Conservation (phyloP, 2,113 vertebrate species). For the Ceratotherium simum region DNA sequence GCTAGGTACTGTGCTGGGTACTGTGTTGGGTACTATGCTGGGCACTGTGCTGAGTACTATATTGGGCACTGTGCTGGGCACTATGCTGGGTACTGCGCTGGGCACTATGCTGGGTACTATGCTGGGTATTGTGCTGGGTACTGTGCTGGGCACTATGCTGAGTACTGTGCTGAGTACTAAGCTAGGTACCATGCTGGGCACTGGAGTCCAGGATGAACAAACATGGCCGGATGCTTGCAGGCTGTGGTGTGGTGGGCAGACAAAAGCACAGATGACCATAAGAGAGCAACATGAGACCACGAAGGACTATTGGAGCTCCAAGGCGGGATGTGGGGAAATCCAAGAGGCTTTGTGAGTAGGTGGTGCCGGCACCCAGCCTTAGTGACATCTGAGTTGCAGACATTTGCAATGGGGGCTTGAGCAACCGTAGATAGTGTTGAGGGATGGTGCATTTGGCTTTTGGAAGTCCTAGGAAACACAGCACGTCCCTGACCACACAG, state of each 20-base stretch:
- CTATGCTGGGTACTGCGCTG: neutral
- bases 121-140: neutral
- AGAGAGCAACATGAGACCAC: neutral
- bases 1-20: too few species aligned
- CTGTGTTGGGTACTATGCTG: neutral
- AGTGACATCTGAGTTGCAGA: too few species aligned
- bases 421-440: neutral
- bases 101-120: neutral
- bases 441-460: neutral
- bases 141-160: neutral
- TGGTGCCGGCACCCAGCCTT: fast-evolving
- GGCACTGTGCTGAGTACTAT: neutral
- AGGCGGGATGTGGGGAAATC: neutral
- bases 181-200: neutral
- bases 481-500: neutral
- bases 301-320: neutral
- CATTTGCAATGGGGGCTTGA: fast-evolving
- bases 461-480: neutral
- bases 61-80: neutral
- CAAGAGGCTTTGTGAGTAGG: neutral
- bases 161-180: neutral
- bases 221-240: fast-evolving
- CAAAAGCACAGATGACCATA: too few species aligned
- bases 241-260: neutral
- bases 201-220: neutral